Evolutionary conservation across 2,113 vertebrate genomes (phyloP), one percentile per base, ranked within the genome.

Genomic region (Terrapene triunguis): DNA sequence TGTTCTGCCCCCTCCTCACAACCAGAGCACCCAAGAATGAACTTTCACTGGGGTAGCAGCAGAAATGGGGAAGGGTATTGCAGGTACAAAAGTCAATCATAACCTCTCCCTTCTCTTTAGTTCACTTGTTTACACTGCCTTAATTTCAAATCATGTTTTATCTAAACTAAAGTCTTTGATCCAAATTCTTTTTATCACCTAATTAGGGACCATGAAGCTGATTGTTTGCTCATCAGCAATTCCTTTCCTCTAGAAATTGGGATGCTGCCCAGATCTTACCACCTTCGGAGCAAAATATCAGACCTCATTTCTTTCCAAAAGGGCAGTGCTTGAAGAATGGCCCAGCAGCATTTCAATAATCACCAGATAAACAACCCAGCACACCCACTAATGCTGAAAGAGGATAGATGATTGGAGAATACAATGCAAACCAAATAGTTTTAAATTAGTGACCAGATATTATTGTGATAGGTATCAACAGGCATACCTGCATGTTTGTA

Each of bases 221-320:
- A 88, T 79, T 38, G 11, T 89, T 89, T 2, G 6, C 78, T 50
- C 72, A 84, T 62, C 42, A 53, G 83, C 55, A 91, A 38, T 47
- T 84, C 1, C 1, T 25, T 42, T 57, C 24, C 48, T 89, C 42
- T 5, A 1, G 48, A 84, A 94, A 89, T 42, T 13, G 7, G 29
- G 9, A 84, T 74, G 65, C 84, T 42, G 44, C 32, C 74, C 0
- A 89, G 35, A 42, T 50, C 25, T 21, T 47, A 89, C 24, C 13
- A 88, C 54, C 83, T 88, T 88, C 55, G 3, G 14, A 81, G 84
- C 2, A 3, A 79, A 57, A 38, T 29, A 17, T 55, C 53, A 90
- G 35, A 86, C 48, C 47, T 47, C 54, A 27, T 0, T 0, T 89
- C 44, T 94, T n/a, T 65, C 16, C 0, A 0, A 5, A 17, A 44